phyloP scores from a whole-genome alignment of 2,113 vertebrate species.

The Stomatorhinus ivindoensis region DNA sequence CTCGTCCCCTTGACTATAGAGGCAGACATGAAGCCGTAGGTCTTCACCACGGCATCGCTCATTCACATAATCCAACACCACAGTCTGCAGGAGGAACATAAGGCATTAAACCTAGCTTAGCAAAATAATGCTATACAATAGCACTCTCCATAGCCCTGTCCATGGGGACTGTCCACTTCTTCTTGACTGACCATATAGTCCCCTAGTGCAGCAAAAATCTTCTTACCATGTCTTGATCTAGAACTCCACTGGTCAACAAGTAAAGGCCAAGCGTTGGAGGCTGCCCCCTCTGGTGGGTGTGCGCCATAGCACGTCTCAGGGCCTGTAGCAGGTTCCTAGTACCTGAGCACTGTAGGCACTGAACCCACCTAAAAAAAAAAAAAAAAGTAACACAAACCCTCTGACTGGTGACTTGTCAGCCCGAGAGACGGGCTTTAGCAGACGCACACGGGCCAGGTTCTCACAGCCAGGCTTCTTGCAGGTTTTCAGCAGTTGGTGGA shows the following conservation, averaged over 20 bases:
- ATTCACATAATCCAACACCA: constrained; percentile 51
- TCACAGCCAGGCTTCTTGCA: constrained; percentile 67
- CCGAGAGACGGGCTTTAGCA: not conserved
- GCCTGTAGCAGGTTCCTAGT: constrained; percentile 64
- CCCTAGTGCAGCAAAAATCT: not conserved
- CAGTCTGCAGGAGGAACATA: constrained; percentile 21
- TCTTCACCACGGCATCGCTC: constrained; percentile 53
- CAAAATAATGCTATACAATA: not conserved
- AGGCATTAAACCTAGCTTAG: not conserved
- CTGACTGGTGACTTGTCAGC: not conserved
- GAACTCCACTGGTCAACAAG: constrained; percentile 67
- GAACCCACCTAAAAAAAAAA: constrained; percentile 61
- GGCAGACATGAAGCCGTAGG: constrained; percentile 62
- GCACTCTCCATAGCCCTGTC: no score
- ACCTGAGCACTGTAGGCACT: constrained; percentile 56
- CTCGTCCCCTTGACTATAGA: constrained; percentile 47
- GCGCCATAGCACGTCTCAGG: constrained; percentile 57
- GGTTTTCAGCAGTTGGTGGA: constrained; percentile 51
- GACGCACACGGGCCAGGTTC: not conserved
- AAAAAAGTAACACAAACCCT: not conserved
- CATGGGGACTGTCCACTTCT: not conserved
- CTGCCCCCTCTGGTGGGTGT: constrained; percentile 54
- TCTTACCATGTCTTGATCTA: constrained; percentile 67
- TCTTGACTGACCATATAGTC: not conserved
- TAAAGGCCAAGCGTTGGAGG: constrained; percentile 62